Percentiles rank a stretch among this genome's conserved stretches.
Evolutionary conservation across 2,888 invertebrate species (phyloP).

Genomic region (Nebria salina): DNA sequence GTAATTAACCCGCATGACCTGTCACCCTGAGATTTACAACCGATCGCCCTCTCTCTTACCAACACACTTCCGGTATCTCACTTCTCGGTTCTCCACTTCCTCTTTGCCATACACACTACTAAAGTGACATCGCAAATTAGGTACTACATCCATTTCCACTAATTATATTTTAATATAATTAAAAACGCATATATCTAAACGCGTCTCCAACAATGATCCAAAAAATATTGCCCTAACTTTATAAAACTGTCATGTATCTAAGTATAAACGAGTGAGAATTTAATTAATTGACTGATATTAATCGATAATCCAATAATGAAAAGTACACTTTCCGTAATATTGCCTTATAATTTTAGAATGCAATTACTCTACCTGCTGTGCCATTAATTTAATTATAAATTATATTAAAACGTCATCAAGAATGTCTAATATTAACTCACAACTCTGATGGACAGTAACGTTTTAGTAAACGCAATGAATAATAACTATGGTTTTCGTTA

Average conservation of each 20-base stretch:
- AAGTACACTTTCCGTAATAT: neutral
- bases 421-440: neutral
- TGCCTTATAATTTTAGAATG: neutral
- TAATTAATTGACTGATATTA: neutral
- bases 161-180: neutral
- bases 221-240: neutral
- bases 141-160: neutral
- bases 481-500: neutral
- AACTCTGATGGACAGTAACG: no score
- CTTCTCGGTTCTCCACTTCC: neutral
- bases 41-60: neutral
- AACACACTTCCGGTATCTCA: neutral
- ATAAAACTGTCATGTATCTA: neutral
- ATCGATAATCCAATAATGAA: neutral
- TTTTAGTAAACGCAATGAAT: no score
- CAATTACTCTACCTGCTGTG: neutral
- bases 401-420: neutral
- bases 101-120: neutral
- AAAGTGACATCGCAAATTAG: neutral
- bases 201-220: no score
- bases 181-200: no score
- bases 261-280: neutral
- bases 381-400: neutral
- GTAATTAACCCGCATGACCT: slow-evolving; percentile 18
- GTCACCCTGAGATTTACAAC: slow-evolving; percentile 6